Percentiles rank a stretch among this genome's conserved stretches.
These are phyloP conservation scores for Nephrotoma appendiculata DNA, from an alignment of 2,888 invertebrate species.

Conservation along the genomic window DNA sequence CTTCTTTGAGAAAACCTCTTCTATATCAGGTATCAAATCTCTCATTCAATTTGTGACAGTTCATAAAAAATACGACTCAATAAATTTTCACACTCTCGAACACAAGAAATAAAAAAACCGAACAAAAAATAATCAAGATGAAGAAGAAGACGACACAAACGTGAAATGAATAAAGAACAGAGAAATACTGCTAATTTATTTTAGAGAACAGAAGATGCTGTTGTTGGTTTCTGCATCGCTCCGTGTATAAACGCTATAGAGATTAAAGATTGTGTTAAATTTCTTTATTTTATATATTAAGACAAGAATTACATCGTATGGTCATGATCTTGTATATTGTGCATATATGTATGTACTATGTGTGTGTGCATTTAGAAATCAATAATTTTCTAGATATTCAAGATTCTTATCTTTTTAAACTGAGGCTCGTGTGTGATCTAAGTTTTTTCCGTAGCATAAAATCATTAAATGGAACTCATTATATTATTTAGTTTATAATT, in stretches of 20 bases:
- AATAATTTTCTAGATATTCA: neutral
- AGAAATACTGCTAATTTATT: neutral
- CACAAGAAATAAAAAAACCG: neutral
- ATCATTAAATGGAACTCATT: neutral
- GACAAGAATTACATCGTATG: neutral
- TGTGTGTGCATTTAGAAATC: neutral
- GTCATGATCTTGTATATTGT: neutral
- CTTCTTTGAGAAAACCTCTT: neutral
- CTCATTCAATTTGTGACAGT: slow-evolving; percentile 1
- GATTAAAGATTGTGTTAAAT: neutral
- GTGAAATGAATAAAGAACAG: neutral
- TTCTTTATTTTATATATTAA: neutral
- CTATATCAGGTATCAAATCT: slow-evolving; percentile 4
- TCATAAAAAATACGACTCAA: slow-evolving; percentile 1
- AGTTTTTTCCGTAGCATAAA: neutral
- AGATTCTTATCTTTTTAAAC: neutral
- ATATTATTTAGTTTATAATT: neutral
- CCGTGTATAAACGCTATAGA: neutral
- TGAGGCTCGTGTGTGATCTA: neutral
- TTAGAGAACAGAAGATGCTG: neutral
- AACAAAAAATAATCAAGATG: neutral
- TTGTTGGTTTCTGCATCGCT: neutral
- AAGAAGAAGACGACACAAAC: neutral
- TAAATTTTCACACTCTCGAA: slow-evolving; percentile 1
- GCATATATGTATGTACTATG: neutral